Evolutionary conservation across 2,797 vertebrate genomes (phyloP).

Genomic region (Cacajao melanocephalus): DNA sequence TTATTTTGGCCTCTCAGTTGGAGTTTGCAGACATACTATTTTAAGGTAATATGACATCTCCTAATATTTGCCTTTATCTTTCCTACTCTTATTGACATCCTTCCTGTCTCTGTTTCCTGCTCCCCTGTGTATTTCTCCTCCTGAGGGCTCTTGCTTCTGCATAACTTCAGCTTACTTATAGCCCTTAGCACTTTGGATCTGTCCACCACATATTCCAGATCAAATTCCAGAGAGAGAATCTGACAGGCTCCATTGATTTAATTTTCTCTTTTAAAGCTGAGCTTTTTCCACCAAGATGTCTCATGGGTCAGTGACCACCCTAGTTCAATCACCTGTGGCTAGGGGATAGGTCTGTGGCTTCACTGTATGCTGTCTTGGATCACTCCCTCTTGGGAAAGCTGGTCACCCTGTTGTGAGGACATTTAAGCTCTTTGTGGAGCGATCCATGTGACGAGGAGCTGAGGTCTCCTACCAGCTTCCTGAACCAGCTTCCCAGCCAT

Average conservation of each 20-base stretch:
- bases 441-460: neutral
- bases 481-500: neutral
- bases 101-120: neutral
- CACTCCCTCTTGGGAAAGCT: neutral
- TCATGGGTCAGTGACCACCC: neutral
- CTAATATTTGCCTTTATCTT: neutral
- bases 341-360: neutral
- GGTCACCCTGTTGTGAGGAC: neutral
- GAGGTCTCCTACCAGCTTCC: neutral
- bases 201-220: neutral
- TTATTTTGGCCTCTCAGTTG: neutral
- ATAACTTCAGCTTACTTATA: neutral
- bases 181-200: neutral
- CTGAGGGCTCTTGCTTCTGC: neutral
- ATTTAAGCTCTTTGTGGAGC: neutral
- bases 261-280: neutral
- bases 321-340: neutral
- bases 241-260: neutral
- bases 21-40: neutral
- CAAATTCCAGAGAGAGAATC: neutral
- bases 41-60: neutral
- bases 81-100: neutral
- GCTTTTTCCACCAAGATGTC: neutral
- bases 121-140: neutral
- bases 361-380: neutral